Percentiles rank a stretch among this genome's conserved stretches.
These are phyloP conservation scores for Erythrocercus mccallii DNA, from an alignment of 2,113 vertebrate genomes.

Conservation along the genomic window DNA sequence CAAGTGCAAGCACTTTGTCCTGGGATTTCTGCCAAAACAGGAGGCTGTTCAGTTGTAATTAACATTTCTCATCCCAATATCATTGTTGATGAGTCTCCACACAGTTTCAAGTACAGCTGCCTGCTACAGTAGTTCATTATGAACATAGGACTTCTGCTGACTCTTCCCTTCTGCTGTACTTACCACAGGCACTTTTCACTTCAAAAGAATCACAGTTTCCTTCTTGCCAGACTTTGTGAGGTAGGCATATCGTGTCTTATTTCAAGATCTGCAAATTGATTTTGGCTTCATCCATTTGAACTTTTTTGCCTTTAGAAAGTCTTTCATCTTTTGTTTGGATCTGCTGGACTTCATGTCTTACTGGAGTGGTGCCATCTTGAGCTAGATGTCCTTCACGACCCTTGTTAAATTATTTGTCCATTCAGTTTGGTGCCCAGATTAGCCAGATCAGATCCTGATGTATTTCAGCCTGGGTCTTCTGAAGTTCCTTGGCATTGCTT, in stretches of 20 bases:
- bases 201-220: neutral
- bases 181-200: neutral
- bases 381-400: neutral
- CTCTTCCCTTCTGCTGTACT: conserved; percentile 34
- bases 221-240: neutral
- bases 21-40: conserved; percentile 48
- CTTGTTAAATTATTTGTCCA: conserved; percentile 3
- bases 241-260: neutral
- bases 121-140: conserved; percentile 15
- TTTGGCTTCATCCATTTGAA: neutral
- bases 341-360: conserved; percentile 1
- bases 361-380: neutral
- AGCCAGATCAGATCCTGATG: neutral
- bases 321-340: neutral
- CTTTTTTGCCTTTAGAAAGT: neutral
- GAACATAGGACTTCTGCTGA: conserved; percentile 34
- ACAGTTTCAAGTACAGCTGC: conserved; percentile 38
- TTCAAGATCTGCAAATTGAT: neutral
- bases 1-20: conserved; percentile 8
- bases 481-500: neutral
- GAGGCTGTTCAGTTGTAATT: conserved; percentile 30
- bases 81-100: conserved; percentile 29
- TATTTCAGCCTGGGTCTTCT: neutral
- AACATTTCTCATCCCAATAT: conserved; percentile 45
- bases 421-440: conserved; percentile 11